Base-by-base conservation (phyloP, 2,888 invertebrate genomes). In the Caenorhabditis sp. region DNA sequence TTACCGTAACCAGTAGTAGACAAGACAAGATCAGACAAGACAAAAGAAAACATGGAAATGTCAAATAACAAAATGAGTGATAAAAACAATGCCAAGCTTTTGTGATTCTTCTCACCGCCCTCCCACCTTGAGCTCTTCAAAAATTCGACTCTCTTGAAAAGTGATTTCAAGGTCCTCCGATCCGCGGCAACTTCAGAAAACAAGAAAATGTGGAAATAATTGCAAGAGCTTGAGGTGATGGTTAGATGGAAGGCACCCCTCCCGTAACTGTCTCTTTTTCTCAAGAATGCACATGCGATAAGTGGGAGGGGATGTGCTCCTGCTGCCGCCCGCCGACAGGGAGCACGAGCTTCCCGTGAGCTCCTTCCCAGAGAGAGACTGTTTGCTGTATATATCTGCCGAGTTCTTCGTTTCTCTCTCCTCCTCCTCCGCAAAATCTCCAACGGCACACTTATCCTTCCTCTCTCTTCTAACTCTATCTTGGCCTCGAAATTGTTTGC, bases 221-320 rank as follows among this genome's bases (percentile, higher is more conserved):
- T 44, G 59, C 59, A 51, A 66, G 66, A 68, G 68, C 6, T 22
- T 28, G 22, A 10, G 24, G 35, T 16, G 19, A 19, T 5, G 8
- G 10, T n/a, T n/a, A n/a, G n/a, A n/a, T n/a, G n/a, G 41, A 61
- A 61, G 41, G 58, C 16, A 44, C 22, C 38, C 16, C 59, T 26
- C 38, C 19, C 47, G 51, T 64, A 14, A 56, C 74, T 74, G 41
- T 74, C 74, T n/a, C n/a, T 56, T 51, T 73, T 54, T 64, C 70
- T 77, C 77, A 76, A 76, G 79, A 79, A 79, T 79, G 79, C 79
- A 70, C 79, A 79, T 79, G 79, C 76, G 79, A 79, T 79, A 79
- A 79, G 79, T 79, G 79, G 79, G 79, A 79, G 79, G 76, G 63
- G 51, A 54, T 74, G 51, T 75, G 64, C 64, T 59, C 35, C 68